phyloP scores from a whole-genome alignment of 2,888 invertebrate genomes.

The Alloscopus bannaensis region DNA sequence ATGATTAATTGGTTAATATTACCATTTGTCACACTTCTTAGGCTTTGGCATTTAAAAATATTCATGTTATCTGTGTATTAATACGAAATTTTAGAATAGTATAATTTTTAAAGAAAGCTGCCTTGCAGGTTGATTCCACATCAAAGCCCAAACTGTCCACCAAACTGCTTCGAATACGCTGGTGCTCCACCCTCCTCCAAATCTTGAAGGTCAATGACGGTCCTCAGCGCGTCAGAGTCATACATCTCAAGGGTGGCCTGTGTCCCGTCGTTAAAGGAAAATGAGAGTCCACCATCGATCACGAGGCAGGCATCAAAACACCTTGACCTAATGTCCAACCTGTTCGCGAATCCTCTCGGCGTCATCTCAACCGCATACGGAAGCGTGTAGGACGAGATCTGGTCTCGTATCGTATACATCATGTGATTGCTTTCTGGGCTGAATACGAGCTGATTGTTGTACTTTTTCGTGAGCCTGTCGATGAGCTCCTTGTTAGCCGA shows the following conservation, averaged over 20 bases:
- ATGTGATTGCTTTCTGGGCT: conserved; percentile 85
- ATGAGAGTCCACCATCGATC: conserved; percentile 95
- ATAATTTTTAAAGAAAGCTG: too few relatives aligned
- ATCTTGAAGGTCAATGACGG: conserved; percentile 75
- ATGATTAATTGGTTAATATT: too few relatives aligned
- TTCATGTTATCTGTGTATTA: too few relatives aligned
- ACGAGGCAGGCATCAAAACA: conserved; percentile 95
- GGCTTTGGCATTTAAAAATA: too few relatives aligned
- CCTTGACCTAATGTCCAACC: conserved; percentile 88
- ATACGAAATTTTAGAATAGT: too few relatives aligned
- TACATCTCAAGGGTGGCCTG: conserved; percentile 88
- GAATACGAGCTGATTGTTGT: conserved; percentile 85
- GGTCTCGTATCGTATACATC: conserved; percentile 95
- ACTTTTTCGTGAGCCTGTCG: conserved; percentile 77
- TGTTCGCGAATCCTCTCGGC: conserved; percentile 85
- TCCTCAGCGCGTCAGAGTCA: conserved; percentile 91
- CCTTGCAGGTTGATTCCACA: too few relatives aligned
- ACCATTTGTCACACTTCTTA: too few relatives aligned
- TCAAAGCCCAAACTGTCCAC: too few relatives aligned
- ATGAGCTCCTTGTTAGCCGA: conserved; percentile 74
- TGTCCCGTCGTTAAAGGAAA: conserved; percentile 95
- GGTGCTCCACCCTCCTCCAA: conserved; percentile 32
- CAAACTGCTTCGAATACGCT: neutral
- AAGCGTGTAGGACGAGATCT: conserved; percentile 91
- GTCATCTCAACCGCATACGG: conserved; percentile 84